Conservation (phyloP, 2,888 invertebrate genomes). For the Melieria omissa region DNA sequence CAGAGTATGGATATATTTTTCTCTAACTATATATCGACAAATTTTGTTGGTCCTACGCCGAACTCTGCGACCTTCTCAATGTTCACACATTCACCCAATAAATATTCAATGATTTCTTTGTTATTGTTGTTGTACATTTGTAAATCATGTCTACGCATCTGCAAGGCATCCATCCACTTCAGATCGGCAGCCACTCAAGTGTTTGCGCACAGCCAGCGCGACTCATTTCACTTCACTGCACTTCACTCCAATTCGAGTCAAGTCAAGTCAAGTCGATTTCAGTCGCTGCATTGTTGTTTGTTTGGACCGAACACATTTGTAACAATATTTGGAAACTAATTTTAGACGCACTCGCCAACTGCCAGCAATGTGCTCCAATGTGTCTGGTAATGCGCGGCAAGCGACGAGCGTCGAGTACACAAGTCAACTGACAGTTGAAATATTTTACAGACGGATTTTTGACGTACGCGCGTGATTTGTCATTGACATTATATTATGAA, state of each 20-base stretch:
- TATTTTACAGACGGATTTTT: conserved; percentile 62
- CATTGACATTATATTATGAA: conserved; percentile 61
- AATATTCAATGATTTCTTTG: too few relatives aligned
- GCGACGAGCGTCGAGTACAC: conserved; percentile 20
- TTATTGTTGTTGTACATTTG: too few relatives aligned
- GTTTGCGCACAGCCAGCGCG: background rate
- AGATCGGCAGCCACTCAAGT: too few relatives aligned
- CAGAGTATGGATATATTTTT: too few relatives aligned
- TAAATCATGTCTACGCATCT: too few relatives aligned
- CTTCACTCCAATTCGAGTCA: conserved; percentile 24
- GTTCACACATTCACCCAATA: too few relatives aligned
- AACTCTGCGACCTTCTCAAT: too few relatives aligned
- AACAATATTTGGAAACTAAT: conserved; percentile 64
- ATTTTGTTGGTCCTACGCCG: too few relatives aligned
- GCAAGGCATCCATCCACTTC: too few relatives aligned
- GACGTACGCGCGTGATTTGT: conserved; percentile 64
- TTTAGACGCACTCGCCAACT: conserved; percentile 51
- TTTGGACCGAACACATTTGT: conserved; percentile 63
- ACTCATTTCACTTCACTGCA: conserved; percentile 23
- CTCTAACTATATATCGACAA: too few relatives aligned
- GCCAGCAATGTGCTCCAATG: conserved; percentile 12
- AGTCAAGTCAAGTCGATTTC: too few relatives aligned
- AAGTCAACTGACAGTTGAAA: conserved; percentile 59
- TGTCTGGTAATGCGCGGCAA: background rate
- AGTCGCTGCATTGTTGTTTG: conserved; percentile 37